Evolutionary conservation across 2,888 invertebrate genomes (phyloP).

Genomic region (Caenorhabditis plicata): DNA sequence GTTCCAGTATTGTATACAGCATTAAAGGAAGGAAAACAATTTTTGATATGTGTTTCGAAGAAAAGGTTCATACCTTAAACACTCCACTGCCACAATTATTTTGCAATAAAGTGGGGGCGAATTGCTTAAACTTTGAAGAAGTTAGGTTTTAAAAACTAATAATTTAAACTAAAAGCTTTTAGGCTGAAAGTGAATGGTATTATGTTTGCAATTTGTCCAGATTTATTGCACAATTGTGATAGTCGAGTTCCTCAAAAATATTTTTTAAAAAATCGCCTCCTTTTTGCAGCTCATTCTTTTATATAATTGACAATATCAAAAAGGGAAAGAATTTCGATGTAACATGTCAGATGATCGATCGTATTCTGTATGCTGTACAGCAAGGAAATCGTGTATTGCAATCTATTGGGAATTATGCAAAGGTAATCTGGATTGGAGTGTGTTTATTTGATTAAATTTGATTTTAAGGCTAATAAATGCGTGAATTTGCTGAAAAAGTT

Average conservation of each 20-base stretch:
- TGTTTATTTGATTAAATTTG: neutral
- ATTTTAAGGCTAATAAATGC: constrained; percentile 29
- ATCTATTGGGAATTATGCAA: constrained; percentile 40
- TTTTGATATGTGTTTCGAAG: constrained; percentile 30
- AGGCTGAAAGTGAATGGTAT: no score
- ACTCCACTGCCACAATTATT: no score
- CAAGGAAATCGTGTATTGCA: constrained; percentile 40
- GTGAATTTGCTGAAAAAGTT: constrained; percentile 31
- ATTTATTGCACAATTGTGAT: no score
- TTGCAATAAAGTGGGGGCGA: no score
- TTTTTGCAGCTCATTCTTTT: constrained; percentile 31
- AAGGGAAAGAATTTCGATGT: constrained; percentile 14
- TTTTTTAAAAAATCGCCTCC: no score
- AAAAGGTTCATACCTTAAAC: no score
- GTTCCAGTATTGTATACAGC: constrained; percentile 31
- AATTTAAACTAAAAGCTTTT: no score
- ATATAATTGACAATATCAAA: constrained; percentile 27
- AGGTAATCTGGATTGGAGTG: constrained; percentile 8
- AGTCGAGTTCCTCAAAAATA: no score
- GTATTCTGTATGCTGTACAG: constrained; percentile 31
- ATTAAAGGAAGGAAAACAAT: constrained; percentile 38
- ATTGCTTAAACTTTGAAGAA: no score
- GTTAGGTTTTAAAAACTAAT: no score
- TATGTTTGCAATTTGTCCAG: no score
- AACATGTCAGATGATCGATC: constrained; percentile 5